These are phyloP conservation scores for Strix uralensis DNA, from an alignment of 2,113 vertebrate genomes.

Conservation along the genomic window DNA sequence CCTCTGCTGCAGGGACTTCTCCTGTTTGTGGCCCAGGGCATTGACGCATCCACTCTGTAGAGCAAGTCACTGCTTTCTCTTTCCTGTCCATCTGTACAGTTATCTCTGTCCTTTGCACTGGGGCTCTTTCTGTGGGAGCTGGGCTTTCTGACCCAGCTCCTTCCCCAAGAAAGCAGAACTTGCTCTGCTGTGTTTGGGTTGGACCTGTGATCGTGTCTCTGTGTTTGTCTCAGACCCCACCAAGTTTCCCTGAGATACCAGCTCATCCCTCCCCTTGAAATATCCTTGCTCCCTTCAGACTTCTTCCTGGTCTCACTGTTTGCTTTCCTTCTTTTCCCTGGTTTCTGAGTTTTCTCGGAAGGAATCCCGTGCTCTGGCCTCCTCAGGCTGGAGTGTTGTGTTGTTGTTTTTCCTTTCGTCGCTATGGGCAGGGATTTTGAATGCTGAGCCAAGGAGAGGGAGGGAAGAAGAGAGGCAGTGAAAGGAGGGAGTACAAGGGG, in stretches of 20 bases:
- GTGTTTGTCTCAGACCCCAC: constrained; percentile 38
- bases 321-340: constrained; percentile 48
- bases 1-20: background rate
- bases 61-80: background rate
- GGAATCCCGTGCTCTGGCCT: constrained; percentile 57
- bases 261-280: constrained; percentile 37
- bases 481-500: constrained; percentile 30
- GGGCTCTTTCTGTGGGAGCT: background rate
- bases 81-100: background rate
- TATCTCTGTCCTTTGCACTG: background rate
- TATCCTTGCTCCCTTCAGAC: background rate
- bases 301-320: background rate
- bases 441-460: constrained; percentile 59
- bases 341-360: constrained; percentile 59
- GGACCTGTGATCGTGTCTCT: background rate
- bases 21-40: background rate
- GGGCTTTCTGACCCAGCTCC: background rate
- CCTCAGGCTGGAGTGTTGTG: constrained; percentile 69
- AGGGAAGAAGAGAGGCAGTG: constrained; percentile 16
- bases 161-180: background rate
- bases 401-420: constrained; percentile 75
- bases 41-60: background rate
- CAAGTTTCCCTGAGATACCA: constrained; percentile 46
- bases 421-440: constrained; percentile 73
- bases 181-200: background rate